phyloP scores from a whole-genome alignment of 2,113 vertebrate species.

The Neolamprologus falcicula region DNA sequence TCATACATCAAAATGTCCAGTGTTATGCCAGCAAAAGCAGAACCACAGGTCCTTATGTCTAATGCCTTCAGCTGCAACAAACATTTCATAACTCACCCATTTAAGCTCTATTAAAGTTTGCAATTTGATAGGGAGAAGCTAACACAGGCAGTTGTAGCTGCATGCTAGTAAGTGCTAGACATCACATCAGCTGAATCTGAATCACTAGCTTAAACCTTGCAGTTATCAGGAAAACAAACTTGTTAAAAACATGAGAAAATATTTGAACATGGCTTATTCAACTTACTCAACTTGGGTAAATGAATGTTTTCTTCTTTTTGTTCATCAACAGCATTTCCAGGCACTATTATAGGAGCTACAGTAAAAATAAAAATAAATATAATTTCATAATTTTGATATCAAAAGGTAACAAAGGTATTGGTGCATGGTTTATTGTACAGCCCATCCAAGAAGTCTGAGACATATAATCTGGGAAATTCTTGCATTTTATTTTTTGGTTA shows the following conservation, averaged over 20 bases:
- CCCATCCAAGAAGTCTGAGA: neutral
- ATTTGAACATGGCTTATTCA: neutral
- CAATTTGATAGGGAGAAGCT: neutral
- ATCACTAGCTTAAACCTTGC: neutral
- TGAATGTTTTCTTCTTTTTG: accelerated
- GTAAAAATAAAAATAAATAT: neutral
- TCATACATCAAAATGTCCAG: neutral
- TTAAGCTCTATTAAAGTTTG: neutral
- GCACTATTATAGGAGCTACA: neutral
- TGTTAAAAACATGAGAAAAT: neutral
- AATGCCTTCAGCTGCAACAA: accelerated
- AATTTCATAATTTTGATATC: neutral
- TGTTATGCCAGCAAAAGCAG: neutral
- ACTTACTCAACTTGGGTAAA: neutral
- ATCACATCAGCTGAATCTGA: neutral
- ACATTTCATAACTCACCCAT: neutral
- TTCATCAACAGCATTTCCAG: neutral
- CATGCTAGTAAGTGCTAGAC: neutral
- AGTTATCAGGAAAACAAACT: neutral
- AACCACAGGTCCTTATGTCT: accelerated
- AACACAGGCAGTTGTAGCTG: neutral
- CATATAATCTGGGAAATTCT: neutral
- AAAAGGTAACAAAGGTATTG: neutral
- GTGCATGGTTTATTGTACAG: neutral
- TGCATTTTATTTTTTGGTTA: neutral